Conservation (phyloP, 1,140 invertebrate genomes). For the Sycophila sp. region DNA sequence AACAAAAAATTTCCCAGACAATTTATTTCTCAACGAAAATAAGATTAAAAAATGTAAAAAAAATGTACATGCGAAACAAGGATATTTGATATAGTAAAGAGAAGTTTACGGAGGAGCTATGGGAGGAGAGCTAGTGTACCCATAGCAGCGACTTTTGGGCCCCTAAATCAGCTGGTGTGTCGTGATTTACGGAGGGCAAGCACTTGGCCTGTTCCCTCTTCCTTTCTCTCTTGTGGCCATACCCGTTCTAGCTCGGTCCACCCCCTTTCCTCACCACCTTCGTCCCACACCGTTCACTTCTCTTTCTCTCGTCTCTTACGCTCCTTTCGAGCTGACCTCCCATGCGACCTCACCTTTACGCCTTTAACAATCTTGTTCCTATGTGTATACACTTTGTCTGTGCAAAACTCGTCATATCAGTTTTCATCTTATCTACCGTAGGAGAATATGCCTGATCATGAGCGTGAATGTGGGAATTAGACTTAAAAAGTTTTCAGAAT, state of each 20-base stretch:
- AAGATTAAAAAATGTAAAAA: too few relatives aligned
- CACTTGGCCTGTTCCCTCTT: slow-evolving; percentile 44
- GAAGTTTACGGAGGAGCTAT: slow-evolving; percentile 56
- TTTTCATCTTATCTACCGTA: slow-evolving; percentile 32
- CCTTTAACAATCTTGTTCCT: slow-evolving; percentile 42
- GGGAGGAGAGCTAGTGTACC: slow-evolving; percentile 45
- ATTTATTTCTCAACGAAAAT: too few relatives aligned
- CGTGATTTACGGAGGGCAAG: slow-evolving; percentile 63
- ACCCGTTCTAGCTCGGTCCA: slow-evolving; percentile 38
- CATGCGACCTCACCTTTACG: slow-evolving; percentile 55
- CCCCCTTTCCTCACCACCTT: slow-evolving; percentile 37
- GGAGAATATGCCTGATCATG: too few relatives aligned
- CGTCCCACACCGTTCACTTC: background rate
- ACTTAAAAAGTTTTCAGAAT: slow-evolving; percentile 36
- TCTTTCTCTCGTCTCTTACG: slow-evolving; percentile 37
- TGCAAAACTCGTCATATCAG: slow-evolving; percentile 36
- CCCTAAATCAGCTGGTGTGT: slow-evolving; percentile 64
- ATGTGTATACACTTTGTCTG: slow-evolving; percentile 47
- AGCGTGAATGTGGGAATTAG: background rate
- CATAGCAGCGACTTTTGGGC: slow-evolving; percentile 56
- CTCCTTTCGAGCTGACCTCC: slow-evolving; percentile 60
- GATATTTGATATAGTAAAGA: slow-evolving; percentile 47
- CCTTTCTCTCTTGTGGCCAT: slow-evolving; percentile 21
- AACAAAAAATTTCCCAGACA: too few relatives aligned
- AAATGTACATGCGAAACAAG: slow-evolving; percentile 35